Evolutionary conservation across 2,797 vertebrate genomes (phyloP), one percentile per base, ranked within the genome.

Genomic region (Phoeniculus purpureus): DNA sequence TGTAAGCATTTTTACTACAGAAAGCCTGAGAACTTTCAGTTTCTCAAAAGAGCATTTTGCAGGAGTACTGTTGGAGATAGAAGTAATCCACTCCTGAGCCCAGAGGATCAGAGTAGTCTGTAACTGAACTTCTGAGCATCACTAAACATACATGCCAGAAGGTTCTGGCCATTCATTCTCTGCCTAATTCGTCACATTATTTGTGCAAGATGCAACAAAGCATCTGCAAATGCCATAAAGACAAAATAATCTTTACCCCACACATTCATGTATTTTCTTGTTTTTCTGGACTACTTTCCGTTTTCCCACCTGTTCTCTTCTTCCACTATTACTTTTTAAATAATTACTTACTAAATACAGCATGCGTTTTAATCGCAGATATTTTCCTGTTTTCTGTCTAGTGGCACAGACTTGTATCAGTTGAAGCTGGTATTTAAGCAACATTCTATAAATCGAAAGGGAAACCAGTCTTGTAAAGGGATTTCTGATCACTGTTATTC

Each of bases 121-220:
- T 26, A 90, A 76, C 16, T 60, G 17, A 87, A 17, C 50, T n/a
- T n/a, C 12, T 29, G 18, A 59, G 12, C 58, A 79, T 40, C 60
- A 70, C 27, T 55, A 15, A 12, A 32, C 31, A 37, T 4, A 54
- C 15, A 17, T 12, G 15, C n/a, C 0, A 0, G 32, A 75, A 0
- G 1, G 55, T 51, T 86, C 60, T 52, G 59, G 45, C 45, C 31
- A 23, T 75, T 66, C 71, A 27, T 12, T 47, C 75, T 25, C 11
- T 51, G n/a, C 21, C 51, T 27, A 81, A 83, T 70, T 72, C 51
- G 68, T 80, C 31, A 43, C 15, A 50, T 58, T 43, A 51, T 14
- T 85, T 73, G 11, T 22, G 31, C 25, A 23, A 91, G 12, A 9
- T 50, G 25, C 93, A 76, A 32, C 27, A 87, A 84, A 76, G 26